Conservation (phyloP, 1,140 invertebrate genomes). For the Orchestia grillus region DNA sequence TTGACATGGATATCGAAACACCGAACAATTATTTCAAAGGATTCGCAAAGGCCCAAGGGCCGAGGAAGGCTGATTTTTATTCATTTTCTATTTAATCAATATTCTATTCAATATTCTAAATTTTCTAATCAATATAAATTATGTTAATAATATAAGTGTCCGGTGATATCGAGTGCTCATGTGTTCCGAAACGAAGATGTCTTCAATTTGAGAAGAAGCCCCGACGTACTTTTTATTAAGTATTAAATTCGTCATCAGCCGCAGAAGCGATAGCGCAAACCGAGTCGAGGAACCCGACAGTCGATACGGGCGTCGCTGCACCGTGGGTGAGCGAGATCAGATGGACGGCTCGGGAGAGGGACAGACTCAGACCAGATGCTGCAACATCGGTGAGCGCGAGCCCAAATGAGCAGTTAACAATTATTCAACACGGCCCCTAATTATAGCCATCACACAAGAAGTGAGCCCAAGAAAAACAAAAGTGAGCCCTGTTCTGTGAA, state of each 20-base stretch:
- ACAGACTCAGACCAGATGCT: conserved; percentile 3
- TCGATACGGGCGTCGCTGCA: background rate
- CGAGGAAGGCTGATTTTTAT: too few species aligned
- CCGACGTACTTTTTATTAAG: background rate
- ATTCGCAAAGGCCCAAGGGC: too few species aligned
- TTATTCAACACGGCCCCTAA: conserved; percentile 53
- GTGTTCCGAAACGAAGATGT: background rate
- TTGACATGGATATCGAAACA: too few species aligned
- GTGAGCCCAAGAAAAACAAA: background rate
- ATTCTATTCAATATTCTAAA: too few species aligned
- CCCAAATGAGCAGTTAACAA: conserved; percentile 41
- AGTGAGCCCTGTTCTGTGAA: conserved; percentile 18
- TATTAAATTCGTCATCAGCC: background rate
- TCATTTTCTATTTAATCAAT: too few species aligned
- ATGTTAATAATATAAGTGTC: too few species aligned
- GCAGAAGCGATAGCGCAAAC: background rate
- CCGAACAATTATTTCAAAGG: too few species aligned
- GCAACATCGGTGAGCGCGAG: background rate
- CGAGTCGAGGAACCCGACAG: background rate
- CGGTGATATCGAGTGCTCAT: background rate
- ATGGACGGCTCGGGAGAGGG: background rate
- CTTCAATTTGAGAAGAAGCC: background rate
- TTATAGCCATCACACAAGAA: conserved; percentile 10
- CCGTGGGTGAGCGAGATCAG: conserved; percentile 14
- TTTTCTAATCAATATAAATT: too few species aligned